phyloP scores from a whole-genome alignment of 2,888 invertebrate species.

The Nomada lathburiana region DNA sequence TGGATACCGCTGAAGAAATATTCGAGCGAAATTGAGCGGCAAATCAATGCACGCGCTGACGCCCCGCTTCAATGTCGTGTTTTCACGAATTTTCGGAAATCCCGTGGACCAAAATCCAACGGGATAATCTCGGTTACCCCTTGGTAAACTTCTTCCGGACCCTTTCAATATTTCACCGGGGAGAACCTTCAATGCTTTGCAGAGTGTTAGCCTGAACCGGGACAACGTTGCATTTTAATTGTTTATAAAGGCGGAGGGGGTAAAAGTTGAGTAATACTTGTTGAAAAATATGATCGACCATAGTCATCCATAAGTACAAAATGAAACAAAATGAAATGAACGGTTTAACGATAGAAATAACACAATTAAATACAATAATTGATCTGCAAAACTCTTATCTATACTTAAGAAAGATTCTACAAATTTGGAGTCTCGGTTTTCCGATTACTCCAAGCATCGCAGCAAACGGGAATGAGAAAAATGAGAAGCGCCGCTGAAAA shows the following conservation, averaged over 20 bases:
- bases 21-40: constrained; percentile 83
- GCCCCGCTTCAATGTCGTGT: constrained; percentile 77
- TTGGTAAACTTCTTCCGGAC: constrained; percentile 9
- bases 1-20: constrained; percentile 75
- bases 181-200: not conserved
- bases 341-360: too few relatives aligned
- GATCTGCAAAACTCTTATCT: too few relatives aligned
- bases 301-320: too few relatives aligned
- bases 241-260: not conserved
- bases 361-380: too few relatives aligned
- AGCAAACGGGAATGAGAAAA: too few relatives aligned
- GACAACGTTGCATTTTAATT: not conserved
- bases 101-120: constrained; percentile 54
- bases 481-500: too few relatives aligned
- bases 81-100: constrained; percentile 60
- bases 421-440: too few relatives aligned
- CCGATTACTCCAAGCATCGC: too few relatives aligned
- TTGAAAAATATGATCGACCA: too few relatives aligned
- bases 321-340: too few relatives aligned
- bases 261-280: too few relatives aligned
- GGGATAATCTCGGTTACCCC: constrained; percentile 65
- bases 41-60: constrained; percentile 83
- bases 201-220: not conserved
- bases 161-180: constrained; percentile 23
- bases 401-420: too few relatives aligned